These are phyloP conservation scores for Lypha dubia DNA, from an alignment of 2,888 invertebrate species.

Conservation along the genomic window DNA sequence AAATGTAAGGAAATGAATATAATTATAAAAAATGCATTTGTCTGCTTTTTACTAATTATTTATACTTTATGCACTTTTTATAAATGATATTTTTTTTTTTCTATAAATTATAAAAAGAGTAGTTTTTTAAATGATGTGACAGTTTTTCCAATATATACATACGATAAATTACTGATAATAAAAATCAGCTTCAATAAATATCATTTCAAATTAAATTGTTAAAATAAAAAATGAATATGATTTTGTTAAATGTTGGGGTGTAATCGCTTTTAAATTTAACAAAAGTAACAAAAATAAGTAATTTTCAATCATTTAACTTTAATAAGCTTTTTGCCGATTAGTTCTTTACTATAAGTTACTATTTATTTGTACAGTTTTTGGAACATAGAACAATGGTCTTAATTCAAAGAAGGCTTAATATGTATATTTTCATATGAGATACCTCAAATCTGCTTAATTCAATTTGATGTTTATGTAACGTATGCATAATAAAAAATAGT, in stretches of 20 bases:
- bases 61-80: slow-evolving; percentile 7
- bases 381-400: too few species aligned
- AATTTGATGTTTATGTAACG: too few species aligned
- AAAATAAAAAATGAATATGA: neutral
- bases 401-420: too few species aligned
- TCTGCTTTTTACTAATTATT: slow-evolving; percentile 46
- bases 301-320: neutral
- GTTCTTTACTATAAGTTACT: too few species aligned
- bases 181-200: slow-evolving; percentile 53
- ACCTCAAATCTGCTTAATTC: too few species aligned
- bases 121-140: slow-evolving; percentile 26
- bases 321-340: too few species aligned
- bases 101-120: slow-evolving; percentile 34
- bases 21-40: slow-evolving; percentile 15
- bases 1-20: slow-evolving; percentile 29
- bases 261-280: neutral
- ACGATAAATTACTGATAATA: slow-evolving; percentile 55
- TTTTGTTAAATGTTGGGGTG: neutral
- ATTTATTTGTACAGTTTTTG: too few species aligned
- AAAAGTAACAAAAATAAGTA: neutral
- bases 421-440: too few species aligned
- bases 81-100: slow-evolving; percentile 20
- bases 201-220: slow-evolving; percentile 19
- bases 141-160: slow-evolving; percentile 29
- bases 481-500: too few species aligned